A percentile compares a stretch with the other conserved stretches of the same genome.
Evolutionary conservation across 2,797 vertebrate genomes (phyloP).

Genomic region (Gymnoscopelus microlampas): DNA sequence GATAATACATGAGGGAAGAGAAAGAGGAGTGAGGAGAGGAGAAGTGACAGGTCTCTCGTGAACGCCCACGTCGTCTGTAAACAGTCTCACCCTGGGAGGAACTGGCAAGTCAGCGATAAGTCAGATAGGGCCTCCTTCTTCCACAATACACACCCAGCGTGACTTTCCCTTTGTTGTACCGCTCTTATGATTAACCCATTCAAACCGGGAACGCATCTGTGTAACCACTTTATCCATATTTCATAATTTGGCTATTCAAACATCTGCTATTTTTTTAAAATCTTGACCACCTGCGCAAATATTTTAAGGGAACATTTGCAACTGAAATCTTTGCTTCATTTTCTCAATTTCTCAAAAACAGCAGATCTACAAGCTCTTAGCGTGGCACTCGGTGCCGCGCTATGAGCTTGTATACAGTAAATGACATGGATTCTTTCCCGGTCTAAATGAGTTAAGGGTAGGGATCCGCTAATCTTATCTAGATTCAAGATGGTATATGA

Average conservation of each 20-base stretch:
- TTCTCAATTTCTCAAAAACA: no score
- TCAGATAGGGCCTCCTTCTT: conserved; percentile 42
- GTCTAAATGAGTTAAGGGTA: neutral
- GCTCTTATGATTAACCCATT: conserved; percentile 17
- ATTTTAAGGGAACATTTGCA: no score
- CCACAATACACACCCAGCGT: conserved; percentile 16
- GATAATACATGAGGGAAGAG: neutral
- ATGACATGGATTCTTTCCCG: no score
- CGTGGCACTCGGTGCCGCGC: no score
- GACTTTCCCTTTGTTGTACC: conserved; percentile 7
- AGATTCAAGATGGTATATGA: neutral
- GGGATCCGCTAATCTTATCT: conserved; percentile 10
- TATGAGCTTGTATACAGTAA: no score
- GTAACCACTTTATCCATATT: no score
- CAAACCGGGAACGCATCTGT: no score
- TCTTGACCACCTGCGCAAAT: no score
- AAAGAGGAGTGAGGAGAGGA: neutral
- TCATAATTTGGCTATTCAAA: no score
- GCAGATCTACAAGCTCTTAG: no score
- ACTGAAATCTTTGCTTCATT: no score
- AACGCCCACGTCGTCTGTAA: conserved; percentile 35
- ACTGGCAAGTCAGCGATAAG: conserved; percentile 41
- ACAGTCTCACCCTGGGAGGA: conserved; percentile 34
- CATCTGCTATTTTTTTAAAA: no score
- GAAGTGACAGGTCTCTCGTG: conserved; percentile 12